Evolutionary conservation across 2,113 vertebrate species (phyloP).

Genomic region (Eurystomus gularis): DNA sequence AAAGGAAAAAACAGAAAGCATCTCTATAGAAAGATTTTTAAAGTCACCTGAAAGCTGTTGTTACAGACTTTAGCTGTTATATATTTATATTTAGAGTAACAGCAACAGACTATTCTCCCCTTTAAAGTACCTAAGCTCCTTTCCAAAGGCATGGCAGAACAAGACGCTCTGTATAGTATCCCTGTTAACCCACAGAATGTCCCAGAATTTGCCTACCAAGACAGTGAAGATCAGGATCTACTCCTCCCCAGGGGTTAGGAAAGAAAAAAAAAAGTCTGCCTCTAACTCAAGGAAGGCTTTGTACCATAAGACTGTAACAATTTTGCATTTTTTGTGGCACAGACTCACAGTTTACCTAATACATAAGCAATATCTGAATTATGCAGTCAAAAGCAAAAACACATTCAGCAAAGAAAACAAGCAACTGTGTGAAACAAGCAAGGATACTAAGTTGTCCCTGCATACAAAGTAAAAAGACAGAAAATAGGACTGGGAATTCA

Average conservation of each 20-base stretch:
- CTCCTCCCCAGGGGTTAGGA: neutral
- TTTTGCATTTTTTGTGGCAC: neutral
- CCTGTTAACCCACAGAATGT: neutral
- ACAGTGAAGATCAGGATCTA: neutral
- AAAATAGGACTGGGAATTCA: neutral
- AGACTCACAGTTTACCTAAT: neutral
- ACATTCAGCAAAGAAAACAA: neutral
- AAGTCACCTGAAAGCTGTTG: neutral
- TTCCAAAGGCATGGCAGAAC: neutral
- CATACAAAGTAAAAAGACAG: neutral
- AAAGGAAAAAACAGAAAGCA: neutral
- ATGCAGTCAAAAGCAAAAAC: neutral
- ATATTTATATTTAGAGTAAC: neutral
- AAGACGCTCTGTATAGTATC: neutral
- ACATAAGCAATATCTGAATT: neutral
- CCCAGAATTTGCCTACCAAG: neutral
- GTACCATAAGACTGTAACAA: neutral
- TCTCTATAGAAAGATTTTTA: neutral
- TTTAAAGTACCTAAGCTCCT: neutral
- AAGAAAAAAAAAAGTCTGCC: neutral
- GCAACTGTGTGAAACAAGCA: neutral
- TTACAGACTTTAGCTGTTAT: neutral
- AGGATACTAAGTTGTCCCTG: neutral
- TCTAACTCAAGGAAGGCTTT: neutral
- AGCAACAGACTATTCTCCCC: neutral